Base-by-base conservation (phyloP, 1,140 invertebrate genomes). In the Coptotermes formosanus region DNA sequence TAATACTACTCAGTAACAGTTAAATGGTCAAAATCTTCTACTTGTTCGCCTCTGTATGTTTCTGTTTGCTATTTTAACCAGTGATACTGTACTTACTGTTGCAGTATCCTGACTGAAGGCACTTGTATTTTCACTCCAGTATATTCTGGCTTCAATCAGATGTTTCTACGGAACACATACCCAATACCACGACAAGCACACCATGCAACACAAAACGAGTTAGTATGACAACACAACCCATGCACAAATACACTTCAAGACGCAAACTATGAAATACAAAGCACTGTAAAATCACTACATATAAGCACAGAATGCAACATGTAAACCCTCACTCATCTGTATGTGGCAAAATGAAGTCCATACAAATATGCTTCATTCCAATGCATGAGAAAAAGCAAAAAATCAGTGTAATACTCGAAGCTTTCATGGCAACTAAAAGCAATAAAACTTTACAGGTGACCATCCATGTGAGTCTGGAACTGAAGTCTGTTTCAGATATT, bases 81-180 rank as follows among this genome's bases (percentile, higher is more conserved):
- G 64, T 19, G n/a, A 75, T 25, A 75, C 25, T 8, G n/a, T 75
- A 75, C 64, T 75, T 75, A 75, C 64, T 75, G 64, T 30, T n/a
- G 87, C 88, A 86, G 88, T 90, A 88, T 91, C 90, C 89, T 86
- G 90, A 89, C 88, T 90, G 89, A 89, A 89, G 89, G 90, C 89
- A 88, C 89, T 89, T 88, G 90, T 90, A 90, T 91, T 91, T 87
- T 90, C 91, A 89, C 91, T 93, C 93, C 93, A 93, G 92, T 91
- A 93, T 87, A 93, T 91, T 90, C 91, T 92, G 89, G 93, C 93
- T 89, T 93, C 93, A 91, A 93, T 92, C 91, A 93, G 93, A 90
- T 93, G 92, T 93, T 93, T 93, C 92, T 93, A 93, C 91, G 91
- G 91, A 90, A 89, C 90, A 91, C 89, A 90, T 90, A 92, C 90